Conservation (phyloP, 2,797 vertebrate genomes). For the Hippoglossus hippoglossus region DNA sequence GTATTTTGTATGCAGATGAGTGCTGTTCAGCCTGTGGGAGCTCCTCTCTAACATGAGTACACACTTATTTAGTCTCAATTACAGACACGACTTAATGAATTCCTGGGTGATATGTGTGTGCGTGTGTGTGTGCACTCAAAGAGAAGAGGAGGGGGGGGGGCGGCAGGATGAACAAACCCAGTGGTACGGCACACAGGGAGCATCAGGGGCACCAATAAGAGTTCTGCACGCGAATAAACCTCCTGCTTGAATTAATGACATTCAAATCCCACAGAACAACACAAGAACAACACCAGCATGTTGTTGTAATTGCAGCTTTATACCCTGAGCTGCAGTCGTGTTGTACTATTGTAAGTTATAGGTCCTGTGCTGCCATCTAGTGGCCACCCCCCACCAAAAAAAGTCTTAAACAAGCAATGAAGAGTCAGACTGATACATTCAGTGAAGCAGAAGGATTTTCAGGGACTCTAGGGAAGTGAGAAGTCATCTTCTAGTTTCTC, state of each 20-base stretch:
- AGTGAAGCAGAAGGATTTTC: too few species aligned
- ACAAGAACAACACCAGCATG: not conserved
- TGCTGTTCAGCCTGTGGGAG: slow-evolving; percentile 46
- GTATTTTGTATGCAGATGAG: slow-evolving; percentile 35
- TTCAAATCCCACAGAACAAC: slow-evolving; percentile 48
- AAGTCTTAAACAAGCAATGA: not conserved
- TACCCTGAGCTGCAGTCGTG: not conserved
- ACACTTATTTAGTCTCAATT: slow-evolving; percentile 70
- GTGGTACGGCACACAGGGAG: slow-evolving; percentile 1
- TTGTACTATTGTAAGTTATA: not conserved
- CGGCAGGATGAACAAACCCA: slow-evolving; percentile 13
- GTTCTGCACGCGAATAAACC: slow-evolving; percentile 59
- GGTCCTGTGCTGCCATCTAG: slow-evolving; percentile 58
- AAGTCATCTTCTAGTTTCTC: too few species aligned
- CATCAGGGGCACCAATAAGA: slow-evolving; percentile 40
- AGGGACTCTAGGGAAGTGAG: too few species aligned
- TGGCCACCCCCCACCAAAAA: slow-evolving; percentile 9
- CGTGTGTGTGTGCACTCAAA: slow-evolving; percentile 1
- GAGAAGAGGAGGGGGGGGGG: slow-evolving; percentile 6
- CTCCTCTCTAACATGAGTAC: slow-evolving; percentile 54
- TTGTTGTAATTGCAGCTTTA: slow-evolving; percentile 17
- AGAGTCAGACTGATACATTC: not conserved
- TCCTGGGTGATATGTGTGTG: slow-evolving; percentile 8
- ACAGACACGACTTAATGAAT: slow-evolving; percentile 63
- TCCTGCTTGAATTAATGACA: slow-evolving; percentile 57